Percentiles rank a stretch among this genome's conserved stretches.
These are phyloP conservation scores for Ennomos erosarius DNA, from an alignment of 2,888 invertebrate genomes.

Conservation along the genomic window DNA sequence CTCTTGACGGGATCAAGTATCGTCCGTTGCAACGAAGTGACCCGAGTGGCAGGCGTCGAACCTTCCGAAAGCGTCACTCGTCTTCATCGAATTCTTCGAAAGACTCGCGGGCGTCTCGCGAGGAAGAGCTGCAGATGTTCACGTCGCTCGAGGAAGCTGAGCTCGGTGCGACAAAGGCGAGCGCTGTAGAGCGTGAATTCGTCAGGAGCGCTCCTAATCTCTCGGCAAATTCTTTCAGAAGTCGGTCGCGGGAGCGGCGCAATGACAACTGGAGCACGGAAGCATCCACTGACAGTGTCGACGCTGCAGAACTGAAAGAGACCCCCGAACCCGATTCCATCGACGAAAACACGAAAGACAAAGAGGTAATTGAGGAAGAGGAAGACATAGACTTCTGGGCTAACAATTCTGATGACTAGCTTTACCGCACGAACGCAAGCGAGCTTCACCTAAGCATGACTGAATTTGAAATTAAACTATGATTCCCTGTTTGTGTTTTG, in stretches of 20 bases:
- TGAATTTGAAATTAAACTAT: constrained; percentile 71
- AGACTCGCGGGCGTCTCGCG: constrained; percentile 86
- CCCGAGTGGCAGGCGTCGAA: constrained; percentile 86
- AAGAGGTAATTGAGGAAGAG: constrained; percentile 75
- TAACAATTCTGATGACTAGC: constrained; percentile 70
- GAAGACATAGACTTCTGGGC: constrained; percentile 76
- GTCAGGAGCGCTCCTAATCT: constrained; percentile 81
- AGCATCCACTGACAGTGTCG: constrained; percentile 55
- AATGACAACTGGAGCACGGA: constrained; percentile 66
- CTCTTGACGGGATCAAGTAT: constrained; percentile 88
- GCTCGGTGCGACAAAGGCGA: constrained; percentile 72
- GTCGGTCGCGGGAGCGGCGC: constrained; percentile 76
- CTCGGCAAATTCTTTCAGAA: constrained; percentile 83
- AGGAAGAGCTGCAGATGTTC: constrained; percentile 87
- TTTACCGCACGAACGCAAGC: constrained; percentile 67
- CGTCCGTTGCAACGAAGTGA: constrained; percentile 86
- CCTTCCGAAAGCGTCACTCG: constrained; percentile 86
- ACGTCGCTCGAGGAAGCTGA: constrained; percentile 88
- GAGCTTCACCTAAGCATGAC: constrained; percentile 78
- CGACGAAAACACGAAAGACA: constrained; percentile 71
- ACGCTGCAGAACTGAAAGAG: constrained; percentile 60
- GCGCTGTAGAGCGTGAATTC: constrained; percentile 52
- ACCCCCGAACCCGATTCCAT: constrained; percentile 71
- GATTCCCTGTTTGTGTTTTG: constrained; percentile 62
- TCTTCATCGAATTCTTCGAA: constrained; percentile 86